Conservation (phyloP, 1,140 invertebrate species). For the Lerema accius region DNA sequence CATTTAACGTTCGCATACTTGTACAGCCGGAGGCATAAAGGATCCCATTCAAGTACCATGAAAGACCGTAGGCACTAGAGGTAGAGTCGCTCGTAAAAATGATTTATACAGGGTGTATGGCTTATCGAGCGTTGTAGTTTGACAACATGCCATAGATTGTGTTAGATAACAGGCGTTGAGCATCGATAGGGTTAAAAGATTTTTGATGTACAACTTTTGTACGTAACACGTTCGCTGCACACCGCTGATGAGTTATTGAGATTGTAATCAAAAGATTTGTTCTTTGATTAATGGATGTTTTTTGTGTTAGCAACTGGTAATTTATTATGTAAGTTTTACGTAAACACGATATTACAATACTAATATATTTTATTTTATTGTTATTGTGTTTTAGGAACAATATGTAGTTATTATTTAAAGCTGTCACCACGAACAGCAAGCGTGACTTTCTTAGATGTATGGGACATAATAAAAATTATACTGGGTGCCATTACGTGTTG, state of each 20-base stretch:
- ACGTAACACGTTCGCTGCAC: neutral
- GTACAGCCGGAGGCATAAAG: slow-evolving; percentile 28
- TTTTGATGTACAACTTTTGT: slow-evolving; percentile 19
- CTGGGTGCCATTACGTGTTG: too few species aligned
- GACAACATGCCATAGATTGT: slow-evolving; percentile 18
- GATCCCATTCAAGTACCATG: slow-evolving; percentile 29
- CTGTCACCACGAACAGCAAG: neutral
- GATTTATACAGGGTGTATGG: slow-evolving; percentile 31
- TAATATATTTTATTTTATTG: neutral
- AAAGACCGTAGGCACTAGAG: slow-evolving; percentile 28
- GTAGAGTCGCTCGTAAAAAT: slow-evolving; percentile 22
- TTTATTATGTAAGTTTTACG: neutral
- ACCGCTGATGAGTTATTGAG: neutral
- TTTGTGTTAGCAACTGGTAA: neutral
- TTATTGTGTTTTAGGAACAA: neutral
- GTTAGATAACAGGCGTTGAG: slow-evolving; percentile 17
- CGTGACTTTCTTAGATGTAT: too few species aligned
- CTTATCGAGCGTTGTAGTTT: slow-evolving; percentile 22
- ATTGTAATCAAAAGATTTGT: neutral
- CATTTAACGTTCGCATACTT: slow-evolving; percentile 14
- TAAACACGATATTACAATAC: neutral
- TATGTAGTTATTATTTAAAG: neutral
- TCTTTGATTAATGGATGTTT: neutral
- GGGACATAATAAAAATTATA: too few species aligned
- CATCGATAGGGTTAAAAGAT: slow-evolving; percentile 12